Evolutionary conservation across 1,140 invertebrate genomes (phyloP), one percentile per base, ranked within the genome.

Genomic region (Tigriopus japonicus): DNA sequence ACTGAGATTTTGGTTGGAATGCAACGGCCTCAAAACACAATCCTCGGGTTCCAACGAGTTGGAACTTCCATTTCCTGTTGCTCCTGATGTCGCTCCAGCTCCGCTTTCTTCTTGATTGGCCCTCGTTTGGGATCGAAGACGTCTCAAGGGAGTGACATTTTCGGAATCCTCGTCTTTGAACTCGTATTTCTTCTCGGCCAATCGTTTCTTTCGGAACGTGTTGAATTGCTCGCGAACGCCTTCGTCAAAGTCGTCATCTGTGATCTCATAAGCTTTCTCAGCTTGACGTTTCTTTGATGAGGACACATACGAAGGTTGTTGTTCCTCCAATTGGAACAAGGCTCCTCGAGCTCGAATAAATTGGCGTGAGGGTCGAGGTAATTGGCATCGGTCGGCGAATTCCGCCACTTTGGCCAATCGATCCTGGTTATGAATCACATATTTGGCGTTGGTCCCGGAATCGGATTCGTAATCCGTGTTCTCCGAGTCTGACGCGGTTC

Each of bases 121-220:
- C 21, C 21, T 15, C n/a, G n/a, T 49, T 21, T 49, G 45, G n/a
- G n/a, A 17, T 6, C 45, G n/a, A 17, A 49, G 45, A 5, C 21
- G 45, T 6, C 45, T 49, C 45, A 49, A 49, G n/a, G 45, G 21
- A 49, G 45, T 21, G n/a, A 49, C 21, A 10, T 49, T 49, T 12
- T 87, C 69, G 19, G 67, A 64, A 54, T 70, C 86, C 65, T 86
- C 85, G 60, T 87, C 86, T 5, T 82, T 85, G 66, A 89, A 88
- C 68, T 90, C 87, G 68, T 92, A 92, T 68, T 90, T 90, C 70
- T 90, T 91, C 67, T 92, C 87, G 0, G 87, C 87, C 35, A 90
- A 70, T 1, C 85, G 76, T 53, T 86, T 64, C 55, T 63, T 15
- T 10, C 55, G 17, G 42, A 58, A 58, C 14, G 63, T 66, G 40